These are phyloP conservation scores for Drosophila murphyi DNA, from an alignment of 1,140 invertebrate genomes.

Conservation along the genomic window DNA sequence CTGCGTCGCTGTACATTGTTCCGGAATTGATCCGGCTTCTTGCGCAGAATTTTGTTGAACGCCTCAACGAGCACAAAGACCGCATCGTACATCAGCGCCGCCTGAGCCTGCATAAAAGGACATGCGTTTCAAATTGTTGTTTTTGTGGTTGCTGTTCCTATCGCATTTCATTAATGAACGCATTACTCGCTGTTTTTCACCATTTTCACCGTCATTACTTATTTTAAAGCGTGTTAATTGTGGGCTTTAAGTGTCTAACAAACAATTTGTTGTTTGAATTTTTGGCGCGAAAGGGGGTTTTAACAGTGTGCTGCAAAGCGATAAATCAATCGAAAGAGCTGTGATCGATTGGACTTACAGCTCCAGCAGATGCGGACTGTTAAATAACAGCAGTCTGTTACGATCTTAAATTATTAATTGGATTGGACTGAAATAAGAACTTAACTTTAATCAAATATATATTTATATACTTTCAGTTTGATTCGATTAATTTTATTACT, in stretches of 20 bases:
- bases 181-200: constrained; percentile 78
- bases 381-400: background rate
- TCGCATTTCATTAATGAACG: constrained; percentile 59
- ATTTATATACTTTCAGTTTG: no score
- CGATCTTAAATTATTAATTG: background rate
- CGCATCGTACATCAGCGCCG: constrained; percentile 96
- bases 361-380: background rate
- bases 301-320: background rate
- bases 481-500: background rate
- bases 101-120: constrained; percentile 88
- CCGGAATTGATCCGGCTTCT: constrained; percentile 91
- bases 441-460: no score
- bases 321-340: background rate
- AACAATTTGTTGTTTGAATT: background rate
- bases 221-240: background rate
- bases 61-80: constrained; percentile 95
- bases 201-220: constrained; percentile 65
- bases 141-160: constrained; percentile 90
- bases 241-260: constrained; percentile 2
- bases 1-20: constrained; percentile 86
- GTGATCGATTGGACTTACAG: constrained; percentile 3
- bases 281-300: constrained; percentile 6
- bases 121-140: constrained; percentile 84
- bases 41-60: constrained; percentile 92
- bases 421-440: no score